Conservation (phyloP, 2,113 vertebrate species). For the Semicossyphus pulcher region DNA sequence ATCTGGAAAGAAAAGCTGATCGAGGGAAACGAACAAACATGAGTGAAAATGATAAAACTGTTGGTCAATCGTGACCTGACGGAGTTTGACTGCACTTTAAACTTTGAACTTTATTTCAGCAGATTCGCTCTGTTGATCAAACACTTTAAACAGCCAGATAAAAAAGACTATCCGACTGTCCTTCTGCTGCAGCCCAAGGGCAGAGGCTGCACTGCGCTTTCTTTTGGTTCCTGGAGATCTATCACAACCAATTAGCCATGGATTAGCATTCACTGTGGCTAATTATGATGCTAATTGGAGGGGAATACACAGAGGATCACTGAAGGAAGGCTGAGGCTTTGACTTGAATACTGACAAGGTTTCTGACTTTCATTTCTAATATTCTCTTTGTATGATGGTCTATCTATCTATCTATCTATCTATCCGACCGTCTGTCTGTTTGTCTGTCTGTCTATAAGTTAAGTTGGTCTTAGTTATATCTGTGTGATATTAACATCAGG, state of each 20-base stretch:
- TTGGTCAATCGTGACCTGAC: background rate
- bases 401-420: background rate
- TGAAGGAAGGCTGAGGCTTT: constrained; percentile 16
- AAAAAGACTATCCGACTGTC: background rate
- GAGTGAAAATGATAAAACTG: background rate
- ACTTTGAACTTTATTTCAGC: background rate
- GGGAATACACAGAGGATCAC: constrained; percentile 41
- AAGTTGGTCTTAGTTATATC: too few species aligned
- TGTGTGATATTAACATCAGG: too few species aligned
- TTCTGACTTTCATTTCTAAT: background rate
- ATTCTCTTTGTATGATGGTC: background rate
- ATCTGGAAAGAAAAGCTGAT: too few species aligned
- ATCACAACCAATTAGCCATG: constrained; percentile 50
- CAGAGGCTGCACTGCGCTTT: constrained; percentile 9
- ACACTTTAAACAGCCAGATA: background rate
- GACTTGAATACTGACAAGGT: constrained; percentile 39
- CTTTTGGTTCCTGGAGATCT: constrained; percentile 38
- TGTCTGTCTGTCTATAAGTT: too few species aligned
- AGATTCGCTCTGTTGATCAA: background rate
- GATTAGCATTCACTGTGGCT: constrained; percentile 56
- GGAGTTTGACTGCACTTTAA: background rate
- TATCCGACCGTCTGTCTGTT: too few species aligned
- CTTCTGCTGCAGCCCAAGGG: constrained; percentile 34
- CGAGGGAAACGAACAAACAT: too few species aligned
- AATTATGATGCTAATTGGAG: constrained; percentile 64